These are phyloP conservation scores for Hydra vulgaris DNA, from an alignment of 30 jellyfish, hydroid and myxozoan species.

Conservation along the genomic window DNA sequence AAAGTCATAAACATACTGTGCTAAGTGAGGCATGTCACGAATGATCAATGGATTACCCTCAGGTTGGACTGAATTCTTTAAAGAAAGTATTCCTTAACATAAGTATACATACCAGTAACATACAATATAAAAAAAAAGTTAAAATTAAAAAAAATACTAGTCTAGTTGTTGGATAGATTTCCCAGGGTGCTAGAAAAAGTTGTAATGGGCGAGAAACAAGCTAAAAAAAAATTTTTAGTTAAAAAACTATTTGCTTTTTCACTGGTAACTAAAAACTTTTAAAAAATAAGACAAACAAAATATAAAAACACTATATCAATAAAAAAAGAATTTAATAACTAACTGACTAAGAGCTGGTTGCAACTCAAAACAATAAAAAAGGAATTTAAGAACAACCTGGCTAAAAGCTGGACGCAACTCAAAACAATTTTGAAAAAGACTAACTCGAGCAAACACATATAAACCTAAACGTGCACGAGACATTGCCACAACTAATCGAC, in stretches of 20 bases:
- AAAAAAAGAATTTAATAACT: not conserved
- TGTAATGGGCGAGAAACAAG: slow-evolving; percentile 54
- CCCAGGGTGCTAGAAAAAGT: slow-evolving; percentile 80
- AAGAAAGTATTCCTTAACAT: not conserved
- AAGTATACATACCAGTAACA: too few species aligned
- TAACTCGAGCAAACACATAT: slow-evolving; percentile 84
- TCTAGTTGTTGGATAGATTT: slow-evolving; percentile 52
- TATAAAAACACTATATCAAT: not conserved
- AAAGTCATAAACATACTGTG: slow-evolving; percentile 66
- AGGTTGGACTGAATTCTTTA: slow-evolving; percentile 49
- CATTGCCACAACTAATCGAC: slow-evolving; percentile 99
- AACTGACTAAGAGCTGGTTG: not conserved
- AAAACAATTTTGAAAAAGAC: slow-evolving; percentile 70
- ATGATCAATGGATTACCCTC: slow-evolving; percentile 51
- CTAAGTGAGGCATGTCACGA: slow-evolving; percentile 89
- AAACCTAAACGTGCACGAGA: slow-evolving; percentile 99
- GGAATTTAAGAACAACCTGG: slow-evolving; percentile 34
- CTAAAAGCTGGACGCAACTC: slow-evolving; percentile 87
- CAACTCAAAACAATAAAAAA: too few species aligned
- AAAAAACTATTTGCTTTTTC: too few species aligned
- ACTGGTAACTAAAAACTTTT: too few species aligned
- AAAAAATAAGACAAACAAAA: not conserved
- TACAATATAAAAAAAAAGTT: not conserved
- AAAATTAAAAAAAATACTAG: slow-evolving; percentile 30
- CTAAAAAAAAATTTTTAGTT: slow-evolving; percentile 18